A percentile compares a stretch with the other conserved stretches of the same genome.
Evolutionary conservation across 2,113 vertebrate genomes (phyloP).

Genomic region (Casuarius casuarius): DNA sequence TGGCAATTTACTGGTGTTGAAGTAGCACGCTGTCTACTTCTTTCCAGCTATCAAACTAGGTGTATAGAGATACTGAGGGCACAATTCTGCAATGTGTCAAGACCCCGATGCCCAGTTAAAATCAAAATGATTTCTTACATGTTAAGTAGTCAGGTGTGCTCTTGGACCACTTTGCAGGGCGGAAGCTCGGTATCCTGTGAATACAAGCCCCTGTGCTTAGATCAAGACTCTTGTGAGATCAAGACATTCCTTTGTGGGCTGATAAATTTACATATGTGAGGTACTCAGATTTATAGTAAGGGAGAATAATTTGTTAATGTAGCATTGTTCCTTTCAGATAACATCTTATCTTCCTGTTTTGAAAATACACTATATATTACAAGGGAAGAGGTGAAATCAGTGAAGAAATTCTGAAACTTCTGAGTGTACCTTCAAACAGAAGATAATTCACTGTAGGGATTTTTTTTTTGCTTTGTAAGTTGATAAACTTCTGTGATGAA

Average conservation of each 20-base stretch:
- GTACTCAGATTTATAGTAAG: not conserved
- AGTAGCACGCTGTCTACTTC: constrained; percentile 61
- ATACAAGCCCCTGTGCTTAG: not conserved
- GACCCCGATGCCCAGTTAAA: not conserved
- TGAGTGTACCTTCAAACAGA: not conserved
- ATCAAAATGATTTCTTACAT: not conserved
- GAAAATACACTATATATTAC: not conserved
- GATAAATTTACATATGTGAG: not conserved
- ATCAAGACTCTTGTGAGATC: not conserved
- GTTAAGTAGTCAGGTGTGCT: constrained; percentile 1
- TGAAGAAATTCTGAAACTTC: not conserved
- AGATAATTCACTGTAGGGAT: not conserved
- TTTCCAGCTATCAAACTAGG: constrained; percentile 5
- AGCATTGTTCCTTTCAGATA: not conserved
- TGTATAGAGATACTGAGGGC: not conserved
- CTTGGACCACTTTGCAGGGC: not conserved
- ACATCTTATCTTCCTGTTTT: not conserved
- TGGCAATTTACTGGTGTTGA: constrained; percentile 62
- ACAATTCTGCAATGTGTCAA: constrained; percentile 30
- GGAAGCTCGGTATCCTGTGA: not conserved
- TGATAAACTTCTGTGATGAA: not conserved
- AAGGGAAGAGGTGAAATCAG: not conserved
- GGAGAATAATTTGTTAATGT: not conserved
- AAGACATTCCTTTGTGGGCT: not conserved
- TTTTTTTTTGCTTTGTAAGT: not conserved